Base-by-base conservation (phyloP, 2,797 vertebrate genomes). In the Mastacembelus armatus region DNA sequence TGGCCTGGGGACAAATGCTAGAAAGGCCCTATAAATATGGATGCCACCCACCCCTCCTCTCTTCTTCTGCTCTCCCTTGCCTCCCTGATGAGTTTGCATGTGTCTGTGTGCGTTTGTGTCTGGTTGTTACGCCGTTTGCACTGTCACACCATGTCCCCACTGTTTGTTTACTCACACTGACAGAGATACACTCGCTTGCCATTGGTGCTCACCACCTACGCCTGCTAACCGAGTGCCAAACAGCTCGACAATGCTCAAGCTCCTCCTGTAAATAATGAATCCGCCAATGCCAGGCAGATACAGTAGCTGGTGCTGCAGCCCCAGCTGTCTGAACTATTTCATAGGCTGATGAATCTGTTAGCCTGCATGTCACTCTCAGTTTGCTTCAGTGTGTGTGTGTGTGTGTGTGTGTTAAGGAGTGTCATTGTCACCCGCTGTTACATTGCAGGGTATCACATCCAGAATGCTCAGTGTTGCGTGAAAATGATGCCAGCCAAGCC, bases 81-180 rank as follows among this genome's bases (percentile, higher is more conserved):
- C 78, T 86, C 84, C 84, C 80, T 51, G 77, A 86, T 83, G 87
- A 82, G 76, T 78, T 74, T 78, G 79, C 80, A 76, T 84, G 84
- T 75, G 82, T 83, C 14, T 80, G 55, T 62, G 67, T 77, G 62
- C 71, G 78, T 74, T 10, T 79, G 74, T 62, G 80, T 79, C 32
- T 59, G 75, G 42, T 76, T 68, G 78, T 71, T 71, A 50, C 21
- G 67, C 70, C 54, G 51, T 75, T 84, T 81, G 80, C 68, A 72
- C 85, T 90, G 91, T 92, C 91, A 89, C 89, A 83, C 78, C 80
- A 71, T 84, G 90, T 91, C 85, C 84, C 81, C 71, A 64, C 84
- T 86, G 84, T 88, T 91, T 91, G 89, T 93, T 93, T 92, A 91
- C 84, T 90, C 87, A 77, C 88, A 67, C 85, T 86, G 92, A 92